Percentiles rank a stretch among this genome's conserved stretches.
phyloP scores from a whole-genome alignment of 92 coral and sea anemone genomes.

The Hydrozoanthus gracilis region DNA sequence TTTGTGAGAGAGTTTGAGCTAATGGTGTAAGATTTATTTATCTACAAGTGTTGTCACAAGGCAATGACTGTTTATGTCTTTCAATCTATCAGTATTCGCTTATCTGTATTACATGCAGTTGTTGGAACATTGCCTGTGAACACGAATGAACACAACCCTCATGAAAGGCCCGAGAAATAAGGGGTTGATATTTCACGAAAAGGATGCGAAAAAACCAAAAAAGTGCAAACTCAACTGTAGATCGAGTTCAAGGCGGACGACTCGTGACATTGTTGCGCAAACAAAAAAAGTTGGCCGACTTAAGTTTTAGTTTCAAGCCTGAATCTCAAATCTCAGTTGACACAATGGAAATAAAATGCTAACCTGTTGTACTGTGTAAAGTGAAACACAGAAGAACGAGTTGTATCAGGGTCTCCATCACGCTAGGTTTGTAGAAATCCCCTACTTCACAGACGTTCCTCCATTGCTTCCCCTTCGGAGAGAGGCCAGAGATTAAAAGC shows the following conservation, averaged over 20 bases:
- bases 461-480: slow-evolving; percentile 36
- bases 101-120: neutral
- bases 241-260: neutral
- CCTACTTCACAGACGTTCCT: slow-evolving; percentile 38
- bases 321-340: neutral
- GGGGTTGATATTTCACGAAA: neutral
- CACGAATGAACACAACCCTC: neutral
- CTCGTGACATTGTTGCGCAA: neutral
- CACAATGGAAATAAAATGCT: neutral
- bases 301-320: neutral
- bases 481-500: slow-evolving; percentile 11
- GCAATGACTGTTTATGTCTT: neutral
- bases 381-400: slow-evolving; percentile 1
- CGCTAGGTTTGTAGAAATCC: neutral
- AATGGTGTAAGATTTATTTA: neutral
- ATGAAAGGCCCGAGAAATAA: neutral
- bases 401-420: slow-evolving; percentile 3
- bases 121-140: neutral
- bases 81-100: neutral
- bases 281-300: neutral
- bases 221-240: neutral
- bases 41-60: neutral
- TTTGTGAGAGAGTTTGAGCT: neutral
- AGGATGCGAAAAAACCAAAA: neutral
- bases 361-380: slow-evolving; percentile 27